These are phyloP conservation scores for Meloidogyne floridensis DNA, from an alignment of 1,140 invertebrate genomes.

Conservation along the genomic window DNA sequence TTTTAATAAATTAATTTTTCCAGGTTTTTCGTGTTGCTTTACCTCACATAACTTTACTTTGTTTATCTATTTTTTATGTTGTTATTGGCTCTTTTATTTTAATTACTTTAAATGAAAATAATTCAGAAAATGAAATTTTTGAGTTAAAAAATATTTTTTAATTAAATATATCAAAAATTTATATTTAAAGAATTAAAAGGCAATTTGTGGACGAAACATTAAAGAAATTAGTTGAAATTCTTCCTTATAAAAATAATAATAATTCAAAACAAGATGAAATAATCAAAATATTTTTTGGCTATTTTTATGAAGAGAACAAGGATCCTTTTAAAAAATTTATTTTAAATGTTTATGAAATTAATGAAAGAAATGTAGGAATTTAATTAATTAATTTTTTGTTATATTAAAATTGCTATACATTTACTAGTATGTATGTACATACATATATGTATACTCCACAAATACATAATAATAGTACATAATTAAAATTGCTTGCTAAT, in stretches of 20 bases:
- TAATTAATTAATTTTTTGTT: no score
- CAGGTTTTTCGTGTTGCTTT: constrained; percentile 63
- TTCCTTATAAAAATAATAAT: background rate
- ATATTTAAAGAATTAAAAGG: background rate
- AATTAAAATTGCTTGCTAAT: no score
- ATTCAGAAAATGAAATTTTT: background rate
- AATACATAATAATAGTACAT: no score
- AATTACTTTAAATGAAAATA: constrained; percentile 55
- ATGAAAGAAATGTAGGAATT: no score
- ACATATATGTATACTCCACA: no score
- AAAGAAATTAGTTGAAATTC: background rate
- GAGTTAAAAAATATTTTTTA: background rate
- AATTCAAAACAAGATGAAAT: background rate
- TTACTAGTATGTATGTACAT: no score
- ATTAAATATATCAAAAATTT: background rate
- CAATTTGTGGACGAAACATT: background rate
- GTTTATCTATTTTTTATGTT: constrained; percentile 61
- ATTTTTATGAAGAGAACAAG: background rate
- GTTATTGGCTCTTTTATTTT: constrained; percentile 57
- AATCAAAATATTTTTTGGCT: background rate
- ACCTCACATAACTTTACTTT: constrained; percentile 62
- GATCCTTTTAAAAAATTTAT: background rate
- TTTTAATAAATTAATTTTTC: background rate
- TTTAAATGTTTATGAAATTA: no score
- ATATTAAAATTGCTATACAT: no score